phyloP scores from a whole-genome alignment of 2,113 vertebrate genomes.

The Dromaius novaehollandiae region DNA sequence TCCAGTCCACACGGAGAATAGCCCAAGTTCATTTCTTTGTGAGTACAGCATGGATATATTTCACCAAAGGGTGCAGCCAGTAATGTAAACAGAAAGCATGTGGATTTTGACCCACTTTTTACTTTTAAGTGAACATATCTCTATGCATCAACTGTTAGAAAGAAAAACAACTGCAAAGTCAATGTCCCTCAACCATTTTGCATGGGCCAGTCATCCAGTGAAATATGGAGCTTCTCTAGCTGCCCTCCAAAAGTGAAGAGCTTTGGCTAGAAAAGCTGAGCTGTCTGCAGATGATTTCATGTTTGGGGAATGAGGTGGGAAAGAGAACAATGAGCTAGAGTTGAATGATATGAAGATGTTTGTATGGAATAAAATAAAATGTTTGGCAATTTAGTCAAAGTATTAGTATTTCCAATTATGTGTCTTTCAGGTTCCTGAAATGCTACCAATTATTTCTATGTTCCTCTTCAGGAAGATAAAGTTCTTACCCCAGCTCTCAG shows the following conservation, averaged over 20 bases:
- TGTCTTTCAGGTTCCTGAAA: not conserved
- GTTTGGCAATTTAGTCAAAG: not conserved
- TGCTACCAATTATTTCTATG: not conserved
- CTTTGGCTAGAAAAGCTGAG: not conserved
- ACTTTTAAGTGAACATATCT: not conserved
- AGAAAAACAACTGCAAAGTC: not conserved
- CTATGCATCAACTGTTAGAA: not conserved
- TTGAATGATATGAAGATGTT: not conserved
- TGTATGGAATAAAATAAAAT: not conserved
- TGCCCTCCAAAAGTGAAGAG: not conserved
- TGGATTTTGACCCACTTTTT: not conserved
- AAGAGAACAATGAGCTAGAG: not conserved
- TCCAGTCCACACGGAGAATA: not conserved
- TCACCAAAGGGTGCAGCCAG: not conserved
- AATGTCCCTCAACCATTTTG: not conserved
- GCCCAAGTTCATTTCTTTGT: not conserved
- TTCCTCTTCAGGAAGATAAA: not conserved
- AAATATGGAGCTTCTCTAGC: not conserved
- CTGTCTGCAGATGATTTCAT: not conserved
- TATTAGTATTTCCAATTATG: not conserved
- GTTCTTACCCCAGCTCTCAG: not conserved
- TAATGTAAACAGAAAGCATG: not conserved
- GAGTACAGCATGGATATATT: constrained; percentile 1
- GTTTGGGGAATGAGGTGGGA: not conserved
- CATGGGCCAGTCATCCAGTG: not conserved